Percentiles rank a stretch among this genome's conserved stretches.
Evolutionary conservation across 2,888 invertebrate genomes (phyloP).

Genomic region (Watsonalla cultraria): DNA sequence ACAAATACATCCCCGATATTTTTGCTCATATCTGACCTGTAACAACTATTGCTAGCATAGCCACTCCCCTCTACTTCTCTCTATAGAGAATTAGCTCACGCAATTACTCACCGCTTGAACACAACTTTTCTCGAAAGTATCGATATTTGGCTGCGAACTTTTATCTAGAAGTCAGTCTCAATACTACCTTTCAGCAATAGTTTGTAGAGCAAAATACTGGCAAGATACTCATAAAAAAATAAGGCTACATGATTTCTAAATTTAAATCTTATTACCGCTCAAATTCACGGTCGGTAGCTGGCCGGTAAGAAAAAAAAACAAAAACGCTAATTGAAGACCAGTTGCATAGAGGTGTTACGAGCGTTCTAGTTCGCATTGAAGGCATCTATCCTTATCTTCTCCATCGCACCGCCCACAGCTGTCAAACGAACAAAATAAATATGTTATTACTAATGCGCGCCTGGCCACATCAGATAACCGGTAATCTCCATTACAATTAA

Average conservation of each 20-base stretch:
- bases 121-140: no score
- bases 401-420: conserved; percentile 71
- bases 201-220: no score
- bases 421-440: conserved; percentile 75
- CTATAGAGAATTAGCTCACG: no score
- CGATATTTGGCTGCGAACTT: no score
- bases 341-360: conserved; percentile 45
- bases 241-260: background rate
- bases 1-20: no score
- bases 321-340: conserved; percentile 46
- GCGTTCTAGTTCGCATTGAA: conserved; percentile 48
- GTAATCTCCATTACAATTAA: conserved; percentile 77
- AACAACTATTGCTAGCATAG: no score
- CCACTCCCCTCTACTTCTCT: no score
- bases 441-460: conserved; percentile 74
- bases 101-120: no score
- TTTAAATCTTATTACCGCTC: background rate
- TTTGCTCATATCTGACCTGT: no score
- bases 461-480: conserved; percentile 65
- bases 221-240: no score
- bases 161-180: no score
- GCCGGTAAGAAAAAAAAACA: conserved; percentile 33
- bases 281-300: background rate
- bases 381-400: conserved; percentile 48
- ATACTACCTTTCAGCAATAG: no score